These are phyloP conservation scores for Gouania willdenowi DNA, from an alignment of 2,797 vertebrate genomes.

Conservation along the genomic window DNA sequence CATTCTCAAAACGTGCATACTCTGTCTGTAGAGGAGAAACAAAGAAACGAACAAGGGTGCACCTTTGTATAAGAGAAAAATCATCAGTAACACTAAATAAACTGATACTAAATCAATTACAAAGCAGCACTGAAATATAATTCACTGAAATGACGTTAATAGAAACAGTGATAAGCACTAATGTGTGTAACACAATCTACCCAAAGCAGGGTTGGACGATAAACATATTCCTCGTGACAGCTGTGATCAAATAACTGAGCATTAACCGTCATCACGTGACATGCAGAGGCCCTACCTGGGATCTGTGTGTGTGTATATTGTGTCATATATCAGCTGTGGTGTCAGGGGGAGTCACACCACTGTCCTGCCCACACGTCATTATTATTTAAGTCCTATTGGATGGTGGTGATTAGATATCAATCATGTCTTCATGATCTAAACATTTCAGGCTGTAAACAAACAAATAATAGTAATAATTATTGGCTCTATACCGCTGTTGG, in stretches of 20 bases:
- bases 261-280: constrained; percentile 60
- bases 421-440: too few species aligned
- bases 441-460: too few species aligned
- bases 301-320: constrained; percentile 58
- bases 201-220: constrained; percentile 62
- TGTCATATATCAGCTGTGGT: constrained; percentile 59
- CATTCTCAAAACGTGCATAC: constrained; percentile 88
- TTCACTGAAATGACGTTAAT: constrained; percentile 27
- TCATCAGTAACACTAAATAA: constrained; percentile 5
- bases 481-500: too few species aligned
- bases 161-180: constrained; percentile 44
- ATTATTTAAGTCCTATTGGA: too few species aligned
- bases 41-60: constrained; percentile 3
- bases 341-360: constrained; percentile 43
- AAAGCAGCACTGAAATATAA: constrained; percentile 9
- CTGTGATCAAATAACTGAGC: constrained; percentile 63
- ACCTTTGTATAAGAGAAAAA: constrained; percentile 6
- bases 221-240: constrained; percentile 67
- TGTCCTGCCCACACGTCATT: constrained; percentile 48
- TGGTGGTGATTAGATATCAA: too few species aligned
- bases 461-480: too few species aligned
- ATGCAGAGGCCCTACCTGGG: constrained; percentile 37
- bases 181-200: constrained; percentile 60
- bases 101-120: constrained; percentile 10
- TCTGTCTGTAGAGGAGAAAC: constrained; percentile 79